Base-by-base conservation (phyloP, 2,797 vertebrate genomes). In the Coregonus ussuriensis region DNA sequence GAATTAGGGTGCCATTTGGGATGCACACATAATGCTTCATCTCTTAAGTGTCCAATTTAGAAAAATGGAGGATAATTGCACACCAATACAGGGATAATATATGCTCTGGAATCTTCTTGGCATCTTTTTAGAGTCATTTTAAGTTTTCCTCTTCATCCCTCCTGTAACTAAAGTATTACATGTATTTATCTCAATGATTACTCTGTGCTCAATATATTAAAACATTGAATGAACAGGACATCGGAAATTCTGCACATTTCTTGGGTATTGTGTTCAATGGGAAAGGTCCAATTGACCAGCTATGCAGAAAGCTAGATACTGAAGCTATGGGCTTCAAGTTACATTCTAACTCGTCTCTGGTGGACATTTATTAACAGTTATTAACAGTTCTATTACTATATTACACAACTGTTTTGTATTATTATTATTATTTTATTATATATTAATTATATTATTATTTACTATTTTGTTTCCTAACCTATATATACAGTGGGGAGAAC, bases 21-120 rank as follows among this genome's bases (percentile, higher is more conserved):
- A 62, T 62, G 2, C 56, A 21, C n/a, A 11, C 6, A 21, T 51
- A 41, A 75, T 75, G 74, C 81, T 82, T 79, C 75, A 79, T 79
- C 75, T 37, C 51, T 80, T 41, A 70, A 78, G 67, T 81, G 73
- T 84, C 81, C 65, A 75, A 76, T 79, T 84, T 76, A 33, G 72
- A 75, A 69, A 80, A 83, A 83, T 74, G 37, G 77, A 68, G 74
- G 7, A 74, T 79, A 72, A 81, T 80, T 77, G 63, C 37, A 77
- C 77, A 79, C 71, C 83, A 76, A 83, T 79, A 74, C 79, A 81
- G 70, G 18, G 51, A 66, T 77, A 71, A 65, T 69, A 3, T 71
- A 66, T 72, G 67, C 74, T 63, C 74, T 77, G 71, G 77, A 68
- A 77, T 69, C 73, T 73, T 74, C 33, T 84, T 80, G 72, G 77